A percentile compares a stretch with the other conserved stretches of the same genome.
Evolutionary conservation across 1,140 invertebrate genomes (phyloP).

Genomic region (Pogonomyrmex californicus): DNA sequence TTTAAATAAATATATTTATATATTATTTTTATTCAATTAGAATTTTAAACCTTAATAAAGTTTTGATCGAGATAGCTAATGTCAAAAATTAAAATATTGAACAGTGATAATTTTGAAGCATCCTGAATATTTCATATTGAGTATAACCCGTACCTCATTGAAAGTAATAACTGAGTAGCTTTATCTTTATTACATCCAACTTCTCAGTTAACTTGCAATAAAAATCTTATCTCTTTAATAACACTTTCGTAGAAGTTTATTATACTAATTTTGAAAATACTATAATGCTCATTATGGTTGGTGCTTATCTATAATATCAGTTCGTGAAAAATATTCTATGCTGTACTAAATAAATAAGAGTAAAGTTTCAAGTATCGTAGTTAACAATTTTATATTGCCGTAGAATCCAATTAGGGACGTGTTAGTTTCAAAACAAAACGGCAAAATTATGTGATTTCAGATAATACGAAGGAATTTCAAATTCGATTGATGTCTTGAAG

Average conservation of each 20-base stretch:
- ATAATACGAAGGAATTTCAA: not conserved
- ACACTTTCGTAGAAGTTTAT: slow-evolving; percentile 52
- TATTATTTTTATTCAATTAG: not conserved
- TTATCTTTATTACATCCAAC: slow-evolving; percentile 42
- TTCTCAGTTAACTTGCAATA: slow-evolving; percentile 66
- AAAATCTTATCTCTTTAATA: slow-evolving; percentile 63
- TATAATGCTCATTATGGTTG: slow-evolving; percentile 25
- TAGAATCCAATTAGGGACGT: not conserved
- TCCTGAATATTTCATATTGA: slow-evolving; percentile 32
- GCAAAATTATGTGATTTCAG: not conserved
- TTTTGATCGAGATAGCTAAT: not conserved
- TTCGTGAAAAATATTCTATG: slow-evolving; percentile 29
- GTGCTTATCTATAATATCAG: not conserved
- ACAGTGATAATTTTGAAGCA: not conserved
- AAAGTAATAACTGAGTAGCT: slow-evolving; percentile 11
- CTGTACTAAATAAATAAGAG: not conserved
- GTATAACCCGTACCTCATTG: slow-evolving; percentile 1
- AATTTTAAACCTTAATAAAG: slow-evolving; percentile 7
- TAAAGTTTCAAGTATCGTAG: not conserved
- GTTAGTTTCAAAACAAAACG: not conserved
- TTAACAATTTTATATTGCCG: not conserved
- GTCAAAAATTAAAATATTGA: not conserved
- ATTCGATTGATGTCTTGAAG: not conserved
- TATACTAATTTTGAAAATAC: slow-evolving; percentile 37
- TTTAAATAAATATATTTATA: not conserved